Conservation (phyloP, 2,797 vertebrate genomes). For the Notolabrus celidotus region DNA sequence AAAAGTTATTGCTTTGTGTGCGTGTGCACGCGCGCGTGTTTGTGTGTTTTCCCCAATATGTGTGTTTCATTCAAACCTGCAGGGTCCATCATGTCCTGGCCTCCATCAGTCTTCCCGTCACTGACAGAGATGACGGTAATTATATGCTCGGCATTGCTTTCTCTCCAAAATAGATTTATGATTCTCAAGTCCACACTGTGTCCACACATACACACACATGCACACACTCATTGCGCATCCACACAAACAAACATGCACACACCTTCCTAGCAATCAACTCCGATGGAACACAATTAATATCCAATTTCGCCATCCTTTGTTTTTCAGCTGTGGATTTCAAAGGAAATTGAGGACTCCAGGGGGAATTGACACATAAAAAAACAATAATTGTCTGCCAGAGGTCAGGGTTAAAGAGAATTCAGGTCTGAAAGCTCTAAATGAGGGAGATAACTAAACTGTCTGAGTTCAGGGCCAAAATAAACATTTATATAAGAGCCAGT, state of each 20-base stretch:
- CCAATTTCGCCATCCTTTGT: constrained; percentile 70
- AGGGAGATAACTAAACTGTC: constrained; percentile 8
- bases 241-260: constrained; percentile 56
- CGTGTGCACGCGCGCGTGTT: no score
- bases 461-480: constrained; percentile 19
- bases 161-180: constrained; percentile 80
- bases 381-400: constrained; percentile 60
- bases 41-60: constrained; percentile 16
- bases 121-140: constrained; percentile 78
- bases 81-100: constrained; percentile 44
- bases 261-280: constrained; percentile 73
- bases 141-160: constrained; percentile 71
- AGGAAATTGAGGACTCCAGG: constrained; percentile 52
- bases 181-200: constrained; percentile 77
- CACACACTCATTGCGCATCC: constrained; percentile 52
- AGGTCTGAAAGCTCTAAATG: constrained; percentile 19
- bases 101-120: constrained; percentile 61
- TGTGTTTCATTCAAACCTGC: constrained; percentile 52
- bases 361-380: constrained; percentile 58
- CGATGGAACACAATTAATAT: constrained; percentile 82
- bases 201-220: constrained; percentile 54
- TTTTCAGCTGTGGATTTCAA: constrained; percentile 70
- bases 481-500: background rate
- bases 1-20: constrained; percentile 17
- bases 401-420: constrained; percentile 34